These are phyloP conservation scores for Leuciscus idus DNA, from an alignment of 2,113 vertebrate species.

Conservation along the genomic window DNA sequence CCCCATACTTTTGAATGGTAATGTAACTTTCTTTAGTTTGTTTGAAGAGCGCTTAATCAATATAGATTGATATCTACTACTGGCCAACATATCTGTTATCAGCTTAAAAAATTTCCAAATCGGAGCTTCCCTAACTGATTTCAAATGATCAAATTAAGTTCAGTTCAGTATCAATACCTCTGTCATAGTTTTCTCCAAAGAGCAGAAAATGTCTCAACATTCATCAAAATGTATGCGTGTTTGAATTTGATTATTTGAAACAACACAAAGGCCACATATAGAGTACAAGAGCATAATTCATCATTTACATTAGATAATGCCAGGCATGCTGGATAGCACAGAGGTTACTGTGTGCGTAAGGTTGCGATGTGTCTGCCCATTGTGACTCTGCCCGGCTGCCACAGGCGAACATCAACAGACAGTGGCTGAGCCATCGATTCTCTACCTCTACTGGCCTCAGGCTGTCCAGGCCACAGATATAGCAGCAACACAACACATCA, in stretches of 20 bases:
- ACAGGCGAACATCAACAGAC: conserved; percentile 57
- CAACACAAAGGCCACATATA: background rate
- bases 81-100: background rate
- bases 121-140: background rate
- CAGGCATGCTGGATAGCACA: conserved; percentile 20
- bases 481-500: conserved; percentile 38
- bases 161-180: background rate
- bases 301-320: background rate
- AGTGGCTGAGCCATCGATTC: conserved; percentile 58
- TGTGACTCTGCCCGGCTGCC: conserved; percentile 43
- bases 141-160: background rate
- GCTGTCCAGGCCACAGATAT: conserved; percentile 40
- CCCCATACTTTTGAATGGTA: background rate
- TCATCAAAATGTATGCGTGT: background rate
- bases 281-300: background rate
- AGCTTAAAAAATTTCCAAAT: background rate
- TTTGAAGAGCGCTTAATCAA: background rate
- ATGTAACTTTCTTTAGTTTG: background rate
- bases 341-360: background rate
- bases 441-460: conserved; percentile 42
- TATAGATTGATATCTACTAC: background rate
- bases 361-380: conserved; percentile 42
- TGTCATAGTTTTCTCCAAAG: too few species aligned
- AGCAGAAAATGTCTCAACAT: too few species aligned
- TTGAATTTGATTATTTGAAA: background rate